Evolutionary conservation across 1,140 invertebrate species (phyloP).

Genomic region (Cydia amplana): DNA sequence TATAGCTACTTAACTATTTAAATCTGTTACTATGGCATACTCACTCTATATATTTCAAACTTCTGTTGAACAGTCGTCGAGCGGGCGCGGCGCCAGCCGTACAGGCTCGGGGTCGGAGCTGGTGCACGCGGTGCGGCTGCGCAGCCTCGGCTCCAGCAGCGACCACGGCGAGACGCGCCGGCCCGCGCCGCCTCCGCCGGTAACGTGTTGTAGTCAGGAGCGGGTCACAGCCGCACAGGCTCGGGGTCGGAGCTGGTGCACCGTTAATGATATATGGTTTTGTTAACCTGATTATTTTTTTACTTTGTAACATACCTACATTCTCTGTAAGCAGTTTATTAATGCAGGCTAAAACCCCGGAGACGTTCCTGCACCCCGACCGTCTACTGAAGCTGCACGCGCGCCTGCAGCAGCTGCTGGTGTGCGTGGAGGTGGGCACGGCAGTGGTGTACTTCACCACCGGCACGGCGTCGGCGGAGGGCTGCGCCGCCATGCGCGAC

Average conservation of each 20-base stretch:
- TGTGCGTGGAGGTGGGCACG: conserved; percentile 51
- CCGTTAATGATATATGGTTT: background rate
- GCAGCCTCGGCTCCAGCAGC: conserved; percentile 57
- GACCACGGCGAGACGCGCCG: conserved; percentile 50
- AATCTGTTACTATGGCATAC: no score
- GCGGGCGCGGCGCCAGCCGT: conserved; percentile 50
- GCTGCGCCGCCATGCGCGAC: conserved; percentile 50
- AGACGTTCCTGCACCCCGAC: conserved; percentile 43
- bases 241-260: conserved; percentile 44
- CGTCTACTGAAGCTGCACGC: conserved; percentile 45
- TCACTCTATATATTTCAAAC: no score
- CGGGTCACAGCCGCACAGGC: conserved; percentile 17
- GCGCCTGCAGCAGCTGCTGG: conserved; percentile 50
- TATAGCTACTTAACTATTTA: no score
- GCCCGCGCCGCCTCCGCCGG: background rate
- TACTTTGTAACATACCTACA: no score
- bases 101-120: conserved; percentile 56
- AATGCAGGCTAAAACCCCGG: conserved; percentile 22
- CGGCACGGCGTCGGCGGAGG: conserved; percentile 48
- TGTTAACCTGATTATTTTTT: no score
- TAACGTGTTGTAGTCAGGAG: background rate
- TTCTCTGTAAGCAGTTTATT: background rate
- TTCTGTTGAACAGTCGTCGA: conserved; percentile 50
- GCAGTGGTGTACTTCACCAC: conserved; percentile 53
- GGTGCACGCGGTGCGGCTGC: conserved; percentile 52